A percentile compares a stretch with the other conserved stretches of the same genome.
Conservation (phyloP, 2,113 vertebrate genomes). For the Beaufortia kweichowensis region DNA sequence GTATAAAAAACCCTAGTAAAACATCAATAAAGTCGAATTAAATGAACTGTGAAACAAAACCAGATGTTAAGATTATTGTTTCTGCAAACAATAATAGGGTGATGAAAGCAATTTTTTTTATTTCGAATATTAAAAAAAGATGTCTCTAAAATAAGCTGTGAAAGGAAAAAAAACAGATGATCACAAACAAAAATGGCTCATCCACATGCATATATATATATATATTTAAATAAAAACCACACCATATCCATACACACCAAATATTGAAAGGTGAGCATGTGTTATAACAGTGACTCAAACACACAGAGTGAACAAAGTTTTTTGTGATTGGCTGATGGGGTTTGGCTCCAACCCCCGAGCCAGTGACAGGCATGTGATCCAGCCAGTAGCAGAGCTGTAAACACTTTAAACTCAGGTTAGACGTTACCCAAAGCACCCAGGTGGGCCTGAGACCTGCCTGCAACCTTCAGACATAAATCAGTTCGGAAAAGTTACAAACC, state of each 20-base stretch:
- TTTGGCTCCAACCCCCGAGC: slow-evolving; percentile 47
- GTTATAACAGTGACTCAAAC: slow-evolving; percentile 51
- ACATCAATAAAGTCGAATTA: no score
- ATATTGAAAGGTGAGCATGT: slow-evolving; percentile 64
- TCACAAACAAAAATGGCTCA: not conserved
- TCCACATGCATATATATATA: slow-evolving; percentile 7
- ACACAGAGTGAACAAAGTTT: slow-evolving; percentile 59
- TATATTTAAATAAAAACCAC: not conserved
- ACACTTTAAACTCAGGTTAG: slow-evolving; percentile 80
- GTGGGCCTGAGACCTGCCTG: slow-evolving; percentile 93
- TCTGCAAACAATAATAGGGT: not conserved
- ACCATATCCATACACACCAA: slow-evolving; percentile 10
- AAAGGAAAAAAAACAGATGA: not conserved
- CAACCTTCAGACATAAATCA: slow-evolving; percentile 98
- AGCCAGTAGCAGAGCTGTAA: slow-evolving; percentile 85
- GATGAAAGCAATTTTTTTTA: no score
- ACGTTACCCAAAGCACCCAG: slow-evolving; percentile 87
- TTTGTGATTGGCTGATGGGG: slow-evolving; percentile 63
- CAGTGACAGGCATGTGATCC: slow-evolving; percentile 61
- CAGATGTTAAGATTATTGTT: not conserved
- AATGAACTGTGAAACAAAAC: no score
- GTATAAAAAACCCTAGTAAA: no score
- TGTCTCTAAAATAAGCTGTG: not conserved
- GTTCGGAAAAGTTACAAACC: slow-evolving; percentile 50
- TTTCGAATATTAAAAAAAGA: no score